Conservation (phyloP, 1,140 invertebrate genomes). For the Pseudomyrmex pallidus region DNA sequence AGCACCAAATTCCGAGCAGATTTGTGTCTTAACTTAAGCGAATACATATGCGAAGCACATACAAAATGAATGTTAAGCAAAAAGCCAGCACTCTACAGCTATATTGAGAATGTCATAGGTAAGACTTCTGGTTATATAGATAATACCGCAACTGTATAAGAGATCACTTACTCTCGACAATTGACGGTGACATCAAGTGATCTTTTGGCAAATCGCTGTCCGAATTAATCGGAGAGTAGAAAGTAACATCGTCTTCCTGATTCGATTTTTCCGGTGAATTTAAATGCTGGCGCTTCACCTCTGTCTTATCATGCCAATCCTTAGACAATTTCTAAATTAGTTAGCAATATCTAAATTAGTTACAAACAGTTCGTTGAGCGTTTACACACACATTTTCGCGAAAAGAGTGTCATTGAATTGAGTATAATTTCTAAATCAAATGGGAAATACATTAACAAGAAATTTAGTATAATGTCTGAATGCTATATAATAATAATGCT, state of each 20-base stretch:
- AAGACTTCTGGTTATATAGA: too few species aligned
- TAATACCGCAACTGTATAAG: background rate
- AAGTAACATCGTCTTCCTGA: slow-evolving; percentile 74
- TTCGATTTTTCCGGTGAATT: slow-evolving; percentile 65
- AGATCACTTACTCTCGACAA: slow-evolving; percentile 75
- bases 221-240: slow-evolving; percentile 80
- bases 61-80: too few species aligned
- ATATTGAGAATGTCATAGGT: too few species aligned
- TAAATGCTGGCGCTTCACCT: slow-evolving; percentile 31
- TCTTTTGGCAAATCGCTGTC: slow-evolving; percentile 77
- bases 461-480: too few species aligned
- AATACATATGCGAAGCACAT: too few species aligned
- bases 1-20: too few species aligned
- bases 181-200: slow-evolving; percentile 57
- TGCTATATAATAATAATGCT: too few species aligned
- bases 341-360: background rate
- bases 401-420: background rate
- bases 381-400: background rate
- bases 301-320: slow-evolving; percentile 50
- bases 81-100: too few species aligned
- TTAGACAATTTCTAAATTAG: slow-evolving; percentile 40
- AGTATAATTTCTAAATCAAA: too few species aligned
- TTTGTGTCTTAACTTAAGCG: too few species aligned
- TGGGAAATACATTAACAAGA: too few species aligned
- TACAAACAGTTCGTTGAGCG: background rate